Percentiles rank a stretch among this genome's conserved stretches.
These are phyloP conservation scores for Epinephelus moara DNA, from an alignment of 2,113 vertebrate genomes.

Conservation along the genomic window DNA sequence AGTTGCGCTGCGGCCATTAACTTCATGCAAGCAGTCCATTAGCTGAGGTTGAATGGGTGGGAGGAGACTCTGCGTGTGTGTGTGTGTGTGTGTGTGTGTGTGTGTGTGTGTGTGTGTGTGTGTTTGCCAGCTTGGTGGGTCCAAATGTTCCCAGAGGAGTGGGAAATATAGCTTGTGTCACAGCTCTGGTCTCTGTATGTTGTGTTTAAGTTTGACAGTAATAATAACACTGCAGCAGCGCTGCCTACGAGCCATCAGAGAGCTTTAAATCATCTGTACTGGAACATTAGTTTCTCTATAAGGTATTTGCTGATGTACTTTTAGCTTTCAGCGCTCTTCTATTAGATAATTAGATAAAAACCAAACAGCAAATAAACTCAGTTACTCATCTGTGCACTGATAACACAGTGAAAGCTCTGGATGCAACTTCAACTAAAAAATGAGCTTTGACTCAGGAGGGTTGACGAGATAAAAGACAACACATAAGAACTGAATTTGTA, in stretches of 20 bases:
- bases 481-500: neutral
- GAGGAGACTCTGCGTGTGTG: neutral
- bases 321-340: neutral
- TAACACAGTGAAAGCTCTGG: neutral
- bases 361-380: neutral
- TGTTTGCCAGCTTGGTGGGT: neutral
- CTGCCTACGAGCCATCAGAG: neutral
- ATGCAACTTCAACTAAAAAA: neutral
- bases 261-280: neutral
- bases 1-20: constrained; percentile 23
- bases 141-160: neutral
- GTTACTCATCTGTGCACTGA: neutral
- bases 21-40: neutral
- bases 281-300: neutral
- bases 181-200: constrained; percentile 20
- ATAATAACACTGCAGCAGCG: constrained; percentile 21
- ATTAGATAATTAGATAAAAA: neutral
- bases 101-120: neutral
- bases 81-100: too few relatives aligned
- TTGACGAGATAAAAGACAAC: neutral
- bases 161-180: neutral
- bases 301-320: neutral
- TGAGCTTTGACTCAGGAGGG: neutral
- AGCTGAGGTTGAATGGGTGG: constrained; percentile 4
- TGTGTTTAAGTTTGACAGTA: constrained; percentile 3